Conservation (phyloP, 2,888 invertebrate species). For the Harmothoe impar region DNA sequence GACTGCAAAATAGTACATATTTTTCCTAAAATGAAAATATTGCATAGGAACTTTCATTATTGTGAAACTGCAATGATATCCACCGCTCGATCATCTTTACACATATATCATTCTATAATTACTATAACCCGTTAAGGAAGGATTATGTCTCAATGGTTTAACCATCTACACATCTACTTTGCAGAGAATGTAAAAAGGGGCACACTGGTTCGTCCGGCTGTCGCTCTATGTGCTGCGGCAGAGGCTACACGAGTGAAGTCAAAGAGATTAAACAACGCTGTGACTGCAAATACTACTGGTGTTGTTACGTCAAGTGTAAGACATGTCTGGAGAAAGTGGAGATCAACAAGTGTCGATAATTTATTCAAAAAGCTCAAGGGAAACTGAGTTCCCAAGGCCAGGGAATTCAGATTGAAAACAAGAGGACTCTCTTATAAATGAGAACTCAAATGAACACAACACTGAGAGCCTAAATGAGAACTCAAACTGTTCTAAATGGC, state of each 20-base stretch:
- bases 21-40: too few relatives aligned
- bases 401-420: too few relatives aligned
- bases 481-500: too few relatives aligned
- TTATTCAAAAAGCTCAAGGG: background rate
- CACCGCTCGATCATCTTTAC: too few relatives aligned
- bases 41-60: too few relatives aligned
- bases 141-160: too few relatives aligned
- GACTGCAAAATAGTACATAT: too few relatives aligned
- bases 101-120: too few relatives aligned
- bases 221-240: conserved; percentile 92
- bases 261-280: conserved; percentile 89
- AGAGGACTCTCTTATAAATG: too few relatives aligned
- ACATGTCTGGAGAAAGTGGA: conserved; percentile 89
- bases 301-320: conserved; percentile 94
- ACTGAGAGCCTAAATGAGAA: background rate
- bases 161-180: background rate
- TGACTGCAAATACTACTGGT: conserved; percentile 93
- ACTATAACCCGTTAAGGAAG: too few relatives aligned
- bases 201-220: conserved; percentile 89
- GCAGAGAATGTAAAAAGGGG: conserved; percentile 88
- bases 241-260: conserved; percentile 89
- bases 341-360: conserved; percentile 88
- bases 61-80: too few relatives aligned
- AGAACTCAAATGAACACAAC: background rate
- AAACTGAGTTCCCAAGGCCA: background rate